Conservation (phyloP, 1,140 invertebrate species). For the Solen grandis region DNA sequence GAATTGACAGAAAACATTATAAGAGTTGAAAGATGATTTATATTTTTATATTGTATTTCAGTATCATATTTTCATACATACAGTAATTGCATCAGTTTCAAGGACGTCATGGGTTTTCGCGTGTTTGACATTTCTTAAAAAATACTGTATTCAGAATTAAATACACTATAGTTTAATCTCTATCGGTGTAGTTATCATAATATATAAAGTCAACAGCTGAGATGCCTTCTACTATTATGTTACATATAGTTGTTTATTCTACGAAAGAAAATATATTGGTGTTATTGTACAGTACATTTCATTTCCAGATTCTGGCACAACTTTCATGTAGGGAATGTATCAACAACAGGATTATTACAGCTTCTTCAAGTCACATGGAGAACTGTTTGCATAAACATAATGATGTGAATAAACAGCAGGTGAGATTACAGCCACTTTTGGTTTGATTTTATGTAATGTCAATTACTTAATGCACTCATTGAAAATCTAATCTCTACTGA, state of each 20-base stretch:
- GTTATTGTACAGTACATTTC: background rate
- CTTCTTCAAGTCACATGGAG: background rate
- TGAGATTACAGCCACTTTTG: background rate
- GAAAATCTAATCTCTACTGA: too few species aligned
- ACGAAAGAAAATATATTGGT: background rate
- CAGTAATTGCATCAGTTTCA: background rate
- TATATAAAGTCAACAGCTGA: background rate
- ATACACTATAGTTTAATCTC: background rate
- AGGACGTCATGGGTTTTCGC: background rate
- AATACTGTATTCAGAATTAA: background rate
- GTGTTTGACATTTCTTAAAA: background rate
- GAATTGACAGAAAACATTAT: background rate
- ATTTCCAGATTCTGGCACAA: background rate
- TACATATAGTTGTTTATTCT: background rate
- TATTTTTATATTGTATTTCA: background rate
- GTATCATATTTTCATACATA: background rate
- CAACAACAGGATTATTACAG: slow-evolving; percentile 7
- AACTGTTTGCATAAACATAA: background rate
- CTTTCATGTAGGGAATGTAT: background rate
- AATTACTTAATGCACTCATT: background rate
- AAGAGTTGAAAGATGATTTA: background rate
- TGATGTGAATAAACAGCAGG: background rate
- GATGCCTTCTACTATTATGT: background rate
- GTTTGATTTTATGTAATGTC: background rate
- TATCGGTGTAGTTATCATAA: background rate